phyloP scores from a whole-genome alignment of 2,888 invertebrate genomes.

The Didymodactylos carnosus region DNA sequence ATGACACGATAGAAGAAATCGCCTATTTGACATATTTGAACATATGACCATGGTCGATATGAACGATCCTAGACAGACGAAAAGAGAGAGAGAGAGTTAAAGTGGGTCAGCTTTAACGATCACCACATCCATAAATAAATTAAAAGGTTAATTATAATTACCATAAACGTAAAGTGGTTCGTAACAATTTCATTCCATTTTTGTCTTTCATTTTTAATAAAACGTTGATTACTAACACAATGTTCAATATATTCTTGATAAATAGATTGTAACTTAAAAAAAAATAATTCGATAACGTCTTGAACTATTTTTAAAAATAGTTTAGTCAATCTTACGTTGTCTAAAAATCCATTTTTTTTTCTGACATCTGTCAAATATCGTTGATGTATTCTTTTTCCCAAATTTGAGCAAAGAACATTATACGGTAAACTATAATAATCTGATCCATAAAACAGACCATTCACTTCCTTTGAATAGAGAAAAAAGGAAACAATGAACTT shows the following conservation, averaged over 20 bases:
- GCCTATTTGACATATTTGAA: neutral
- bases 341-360: neutral
- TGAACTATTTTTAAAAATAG: too few species aligned
- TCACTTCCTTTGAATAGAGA: neutral
- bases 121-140: neutral
- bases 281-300: too few species aligned
- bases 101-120: neutral
- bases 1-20: neutral
- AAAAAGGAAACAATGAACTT: too few species aligned
- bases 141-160: neutral
- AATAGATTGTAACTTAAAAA: neutral
- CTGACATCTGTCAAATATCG: neutral
- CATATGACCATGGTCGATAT: neutral
- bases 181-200: neutral
- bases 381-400: neutral
- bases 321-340: too few species aligned
- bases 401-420: neutral
- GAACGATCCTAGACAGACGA: neutral
- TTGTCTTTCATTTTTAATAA: neutral
- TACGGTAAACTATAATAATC: neutral
- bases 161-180: neutral
- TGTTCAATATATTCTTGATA: neutral
- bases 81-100: neutral
- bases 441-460: neutral
- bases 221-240: neutral